phyloP scores from a whole-genome alignment of 2,888 invertebrate genomes.

The Danaus chrysippus region DNA sequence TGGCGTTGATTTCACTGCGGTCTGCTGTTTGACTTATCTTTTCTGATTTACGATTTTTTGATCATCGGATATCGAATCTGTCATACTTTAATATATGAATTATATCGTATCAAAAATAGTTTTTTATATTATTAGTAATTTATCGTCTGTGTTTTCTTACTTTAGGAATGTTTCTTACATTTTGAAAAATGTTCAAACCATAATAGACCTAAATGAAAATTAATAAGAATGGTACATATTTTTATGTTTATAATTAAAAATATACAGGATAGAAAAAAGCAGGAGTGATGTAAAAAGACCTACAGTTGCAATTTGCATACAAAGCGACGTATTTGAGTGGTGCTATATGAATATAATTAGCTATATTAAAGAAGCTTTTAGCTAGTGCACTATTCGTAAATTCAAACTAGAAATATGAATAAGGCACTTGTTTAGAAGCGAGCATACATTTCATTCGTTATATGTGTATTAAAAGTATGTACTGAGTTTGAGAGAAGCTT shows the following conservation, averaged over 20 bases:
- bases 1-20: slow-evolving; percentile 46
- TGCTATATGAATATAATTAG: neutral
- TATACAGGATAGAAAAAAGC: neutral
- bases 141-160: neutral
- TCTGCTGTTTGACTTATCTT: slow-evolving; percentile 46
- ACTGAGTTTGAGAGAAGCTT: neutral
- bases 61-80: neutral
- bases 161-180: no score
- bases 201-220: no score
- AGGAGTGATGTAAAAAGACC: neutral
- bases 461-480: slow-evolving; percentile 19
- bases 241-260: no score
- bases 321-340: slow-evolving; percentile 15
- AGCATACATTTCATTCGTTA: slow-evolving; percentile 16
- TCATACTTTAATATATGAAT: neutral
- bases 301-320: slow-evolving; percentile 11
- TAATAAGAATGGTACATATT: no score
- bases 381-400: no score
- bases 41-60: slow-evolving; percentile 7
- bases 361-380: no score
- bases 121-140: neutral
- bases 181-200: no score
- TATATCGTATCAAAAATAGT: neutral
- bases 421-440: slow-evolving; percentile 19
- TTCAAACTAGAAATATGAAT: neutral